Percentiles rank a stretch among this genome's conserved stretches.
phyloP scores from a whole-genome alignment of 2,113 vertebrate species.

The Pituophis catenifer region DNA sequence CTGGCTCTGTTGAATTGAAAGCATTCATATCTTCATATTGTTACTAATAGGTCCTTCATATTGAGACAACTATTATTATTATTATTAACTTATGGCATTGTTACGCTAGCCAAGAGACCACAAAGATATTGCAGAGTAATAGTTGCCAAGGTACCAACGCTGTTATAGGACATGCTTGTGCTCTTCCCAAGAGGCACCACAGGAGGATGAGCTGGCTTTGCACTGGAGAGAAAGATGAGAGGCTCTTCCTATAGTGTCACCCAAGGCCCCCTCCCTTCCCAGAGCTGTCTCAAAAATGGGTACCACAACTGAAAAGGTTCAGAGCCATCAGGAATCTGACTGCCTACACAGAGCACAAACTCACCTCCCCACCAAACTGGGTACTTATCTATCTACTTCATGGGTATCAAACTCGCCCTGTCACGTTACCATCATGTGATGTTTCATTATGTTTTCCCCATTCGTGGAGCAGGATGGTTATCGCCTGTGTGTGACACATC shows the following conservation, averaged over 20 bases:
- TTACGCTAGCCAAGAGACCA: background rate
- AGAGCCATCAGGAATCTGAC: background rate
- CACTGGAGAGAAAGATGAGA: background rate
- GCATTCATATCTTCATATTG: background rate
- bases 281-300: background rate
- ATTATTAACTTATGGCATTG: background rate
- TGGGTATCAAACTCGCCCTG: no score
- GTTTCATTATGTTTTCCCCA: no score
- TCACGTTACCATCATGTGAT: no score
- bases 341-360: background rate
- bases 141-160: background rate
- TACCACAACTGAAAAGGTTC: background rate
- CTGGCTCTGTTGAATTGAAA: background rate
- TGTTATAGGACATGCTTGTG: background rate
- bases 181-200: background rate
- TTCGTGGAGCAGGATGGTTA: no score
- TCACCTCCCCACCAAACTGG: background rate
- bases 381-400: background rate
- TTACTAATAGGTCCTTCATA: background rate
- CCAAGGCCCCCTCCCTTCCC: background rate
- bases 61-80: background rate
- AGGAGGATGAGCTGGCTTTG: background rate
- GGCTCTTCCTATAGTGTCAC: background rate
- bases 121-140: background rate
- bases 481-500: no score